Percentiles rank a stretch among this genome's conserved stretches.
Evolutionary conservation across 2,113 vertebrate genomes (phyloP).

Genomic region (Tragelaphus strepsiceros): DNA sequence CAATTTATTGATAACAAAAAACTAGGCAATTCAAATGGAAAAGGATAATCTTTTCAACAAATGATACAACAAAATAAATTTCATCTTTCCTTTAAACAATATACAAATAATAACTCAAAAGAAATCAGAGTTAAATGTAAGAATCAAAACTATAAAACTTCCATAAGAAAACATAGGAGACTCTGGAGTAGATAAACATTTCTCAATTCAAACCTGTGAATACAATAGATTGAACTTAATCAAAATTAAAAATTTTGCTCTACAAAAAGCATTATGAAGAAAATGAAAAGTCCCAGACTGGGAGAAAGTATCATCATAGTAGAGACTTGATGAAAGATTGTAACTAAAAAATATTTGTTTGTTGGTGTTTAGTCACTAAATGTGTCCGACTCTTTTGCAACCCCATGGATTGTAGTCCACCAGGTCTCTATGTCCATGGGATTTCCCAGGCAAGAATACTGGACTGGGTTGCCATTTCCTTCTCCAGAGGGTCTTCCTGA

Average conservation of each 20-base stretch:
- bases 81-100: not conserved
- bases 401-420: not conserved
- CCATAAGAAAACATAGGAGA: not conserved
- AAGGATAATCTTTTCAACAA: not conserved
- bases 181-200: not conserved
- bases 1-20: not conserved
- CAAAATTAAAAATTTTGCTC: not conserved
- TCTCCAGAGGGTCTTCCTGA: not conserved
- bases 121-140: not conserved
- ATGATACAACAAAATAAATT: not conserved
- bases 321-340: not conserved
- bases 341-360: not conserved
- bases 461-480: not conserved
- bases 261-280: not conserved
- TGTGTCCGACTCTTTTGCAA: not conserved
- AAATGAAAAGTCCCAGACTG: not conserved
- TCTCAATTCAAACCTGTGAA: not conserved
- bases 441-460: not conserved
- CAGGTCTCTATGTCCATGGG: not conserved
- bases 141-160: not conserved
- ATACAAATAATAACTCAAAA: not conserved
- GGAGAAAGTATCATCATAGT: not conserved
- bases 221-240: not conserved
- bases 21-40: not conserved
- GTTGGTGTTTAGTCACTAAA: not conserved